phyloP scores from a whole-genome alignment of 2,888 invertebrate species.

The Acleris literana region DNA sequence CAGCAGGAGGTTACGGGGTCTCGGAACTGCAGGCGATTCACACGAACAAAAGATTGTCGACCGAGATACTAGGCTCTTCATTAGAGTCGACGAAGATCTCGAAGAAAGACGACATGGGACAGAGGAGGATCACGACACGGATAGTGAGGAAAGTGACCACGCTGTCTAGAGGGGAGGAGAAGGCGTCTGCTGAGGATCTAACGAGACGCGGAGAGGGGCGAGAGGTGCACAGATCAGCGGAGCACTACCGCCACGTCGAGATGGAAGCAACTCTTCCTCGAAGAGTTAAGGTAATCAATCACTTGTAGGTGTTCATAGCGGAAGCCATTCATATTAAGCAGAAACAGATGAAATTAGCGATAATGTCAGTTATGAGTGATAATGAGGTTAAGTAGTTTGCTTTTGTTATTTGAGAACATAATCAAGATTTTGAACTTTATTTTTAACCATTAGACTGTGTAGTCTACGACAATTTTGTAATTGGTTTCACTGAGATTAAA shows the following conservation, averaged over 20 bases:
- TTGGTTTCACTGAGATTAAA: constrained; percentile 6
- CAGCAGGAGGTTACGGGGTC: constrained; percentile 72
- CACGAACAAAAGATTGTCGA: constrained; percentile 91
- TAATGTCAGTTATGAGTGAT: constrained; percentile 22
- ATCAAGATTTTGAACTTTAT: constrained; percentile 15
- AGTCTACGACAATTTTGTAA: neutral
- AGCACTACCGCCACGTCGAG: constrained; percentile 84
- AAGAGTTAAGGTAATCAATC: constrained; percentile 88
- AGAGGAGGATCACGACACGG: constrained; percentile 92
- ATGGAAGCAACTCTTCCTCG: constrained; percentile 85
- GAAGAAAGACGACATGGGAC: constrained; percentile 90
- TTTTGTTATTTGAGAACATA: constrained; percentile 13
- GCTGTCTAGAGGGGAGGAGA: constrained; percentile 92
- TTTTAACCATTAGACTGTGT: neutral
- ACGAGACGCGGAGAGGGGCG: constrained; percentile 79
- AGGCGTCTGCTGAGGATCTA: constrained; percentile 88
- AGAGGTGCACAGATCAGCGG: constrained; percentile 82
- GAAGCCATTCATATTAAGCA: constrained; percentile 27
- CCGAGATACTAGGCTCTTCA: constrained; percentile 93
- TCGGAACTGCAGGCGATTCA: constrained; percentile 89
- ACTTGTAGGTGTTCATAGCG: constrained; percentile 20
- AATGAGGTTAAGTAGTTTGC: constrained; percentile 26
- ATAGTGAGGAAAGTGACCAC: constrained; percentile 95
- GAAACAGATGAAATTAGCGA: constrained; percentile 21
- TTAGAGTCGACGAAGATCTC: constrained; percentile 93